These are phyloP conservation scores for Dolichopus griseipennis DNA, from an alignment of 2,888 invertebrate genomes.

Conservation along the genomic window DNA sequence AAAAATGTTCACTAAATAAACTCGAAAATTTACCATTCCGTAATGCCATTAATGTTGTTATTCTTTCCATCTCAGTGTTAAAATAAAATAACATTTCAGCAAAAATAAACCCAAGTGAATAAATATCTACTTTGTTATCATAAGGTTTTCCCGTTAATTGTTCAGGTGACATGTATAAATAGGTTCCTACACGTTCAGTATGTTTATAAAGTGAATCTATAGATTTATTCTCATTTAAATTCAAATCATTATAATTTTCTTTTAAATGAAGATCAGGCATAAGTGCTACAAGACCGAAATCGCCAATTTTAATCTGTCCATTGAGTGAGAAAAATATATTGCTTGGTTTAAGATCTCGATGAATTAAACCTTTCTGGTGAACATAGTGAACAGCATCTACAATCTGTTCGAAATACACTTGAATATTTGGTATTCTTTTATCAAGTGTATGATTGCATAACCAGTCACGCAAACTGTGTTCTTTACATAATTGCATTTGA, in stretches of 20 bases:
- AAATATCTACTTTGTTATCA: conserved; percentile 90
- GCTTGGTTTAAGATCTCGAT: conserved; percentile 90
- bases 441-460: conserved; percentile 52
- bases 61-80: conserved; percentile 82
- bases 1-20: conserved; percentile 55
- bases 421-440: conserved; percentile 46
- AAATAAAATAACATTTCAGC: conserved; percentile 89
- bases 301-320: conserved; percentile 88
- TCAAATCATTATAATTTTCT: background rate
- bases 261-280: conserved; percentile 52
- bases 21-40: conserved; percentile 60
- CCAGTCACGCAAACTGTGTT: conserved; percentile 89
- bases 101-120: conserved; percentile 85
- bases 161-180: conserved; percentile 97
- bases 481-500: conserved; percentile 93
- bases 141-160: conserved; percentile 68
- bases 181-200: conserved; percentile 70
- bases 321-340: conserved; percentile 90
- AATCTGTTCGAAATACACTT: conserved; percentile 78
- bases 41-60: conserved; percentile 55
- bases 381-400: conserved; percentile 93
- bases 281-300: conserved; percentile 94
- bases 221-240: background rate
- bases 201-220: conserved; percentile 38
- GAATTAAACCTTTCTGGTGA: conserved; percentile 85